phyloP scores from a whole-genome alignment of 2,888 invertebrate species.

The Pristionchus mayeri region DNA sequence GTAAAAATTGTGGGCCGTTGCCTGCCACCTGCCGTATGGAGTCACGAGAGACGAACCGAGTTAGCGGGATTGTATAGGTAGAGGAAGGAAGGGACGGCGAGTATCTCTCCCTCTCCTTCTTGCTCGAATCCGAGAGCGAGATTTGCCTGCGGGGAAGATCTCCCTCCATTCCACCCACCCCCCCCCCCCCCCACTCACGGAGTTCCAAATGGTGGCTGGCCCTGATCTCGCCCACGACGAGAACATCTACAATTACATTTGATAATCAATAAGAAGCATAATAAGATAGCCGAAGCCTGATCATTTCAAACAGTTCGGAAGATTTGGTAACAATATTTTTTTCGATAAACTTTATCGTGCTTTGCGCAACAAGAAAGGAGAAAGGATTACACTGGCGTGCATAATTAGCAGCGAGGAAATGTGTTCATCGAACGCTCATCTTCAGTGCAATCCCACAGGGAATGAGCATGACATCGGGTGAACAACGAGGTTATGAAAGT shows the following conservation, averaged over 20 bases:
- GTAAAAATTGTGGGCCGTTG: too few species aligned
- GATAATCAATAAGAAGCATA: not conserved
- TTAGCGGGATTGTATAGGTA: too few species aligned
- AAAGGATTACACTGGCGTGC: too few species aligned
- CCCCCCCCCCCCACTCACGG: not conserved
- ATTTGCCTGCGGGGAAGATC: too few species aligned
- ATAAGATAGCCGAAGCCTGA: not conserved
- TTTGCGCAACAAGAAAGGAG: not conserved
- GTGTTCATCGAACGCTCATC: too few species aligned
- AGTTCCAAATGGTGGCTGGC: not conserved
- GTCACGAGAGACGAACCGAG: too few species aligned
- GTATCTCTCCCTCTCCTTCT: not conserved
- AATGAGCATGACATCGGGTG: too few species aligned
- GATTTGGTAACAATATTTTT: too few species aligned
- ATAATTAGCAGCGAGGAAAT: not conserved
- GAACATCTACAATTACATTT: not conserved
- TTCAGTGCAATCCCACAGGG: too few species aligned
- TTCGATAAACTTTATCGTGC: not conserved
- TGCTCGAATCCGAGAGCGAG: not conserved
- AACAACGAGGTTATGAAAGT: too few species aligned
- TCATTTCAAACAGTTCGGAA: not conserved
- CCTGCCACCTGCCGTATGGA: too few species aligned
- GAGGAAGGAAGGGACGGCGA: not conserved
- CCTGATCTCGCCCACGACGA: not conserved
- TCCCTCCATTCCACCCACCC: not conserved